Conservation (phyloP, 1,140 invertebrate species). For the Zeugodacus cucurbitae region DNA sequence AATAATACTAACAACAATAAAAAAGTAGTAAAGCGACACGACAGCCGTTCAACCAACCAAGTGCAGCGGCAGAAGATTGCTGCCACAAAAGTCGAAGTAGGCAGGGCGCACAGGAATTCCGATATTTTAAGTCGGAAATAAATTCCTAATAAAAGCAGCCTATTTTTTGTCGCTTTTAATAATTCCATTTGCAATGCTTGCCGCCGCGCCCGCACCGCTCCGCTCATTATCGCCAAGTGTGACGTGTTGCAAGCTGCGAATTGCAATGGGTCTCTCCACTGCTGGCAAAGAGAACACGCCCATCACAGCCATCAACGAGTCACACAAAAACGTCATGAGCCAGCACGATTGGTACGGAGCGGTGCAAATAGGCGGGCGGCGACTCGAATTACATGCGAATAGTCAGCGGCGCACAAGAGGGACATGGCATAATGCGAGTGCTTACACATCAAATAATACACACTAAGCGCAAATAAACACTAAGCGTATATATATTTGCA, state of each 20-base stretch:
- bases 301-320: conserved; percentile 23
- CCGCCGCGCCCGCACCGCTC: not conserved
- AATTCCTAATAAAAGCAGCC: conserved; percentile 23
- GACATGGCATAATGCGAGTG: not conserved
- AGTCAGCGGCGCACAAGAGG: not conserved
- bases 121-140: conserved; percentile 40
- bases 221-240: conserved; percentile 7
- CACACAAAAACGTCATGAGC: conserved; percentile 18
- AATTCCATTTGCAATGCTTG: not conserved
- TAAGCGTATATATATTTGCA: too few relatives aligned
- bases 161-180: not conserved
- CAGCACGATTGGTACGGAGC: conserved; percentile 13
- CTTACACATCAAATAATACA: not conserved
- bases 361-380: conserved; percentile 21
- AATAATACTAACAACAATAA: not conserved
- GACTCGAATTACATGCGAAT: conserved; percentile 30
- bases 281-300: not conserved
- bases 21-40: not conserved
- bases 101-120: not conserved
- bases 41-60: not conserved
- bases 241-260: conserved; percentile 18
- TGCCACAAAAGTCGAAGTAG: not conserved
- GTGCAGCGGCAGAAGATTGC: not conserved
- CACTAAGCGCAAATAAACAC: not conserved
- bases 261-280: not conserved